Evolutionary conservation across 2,113 vertebrate genomes (phyloP), one percentile per base, ranked within the genome.

Genomic region (Galemys pyrenaicus): DNA sequence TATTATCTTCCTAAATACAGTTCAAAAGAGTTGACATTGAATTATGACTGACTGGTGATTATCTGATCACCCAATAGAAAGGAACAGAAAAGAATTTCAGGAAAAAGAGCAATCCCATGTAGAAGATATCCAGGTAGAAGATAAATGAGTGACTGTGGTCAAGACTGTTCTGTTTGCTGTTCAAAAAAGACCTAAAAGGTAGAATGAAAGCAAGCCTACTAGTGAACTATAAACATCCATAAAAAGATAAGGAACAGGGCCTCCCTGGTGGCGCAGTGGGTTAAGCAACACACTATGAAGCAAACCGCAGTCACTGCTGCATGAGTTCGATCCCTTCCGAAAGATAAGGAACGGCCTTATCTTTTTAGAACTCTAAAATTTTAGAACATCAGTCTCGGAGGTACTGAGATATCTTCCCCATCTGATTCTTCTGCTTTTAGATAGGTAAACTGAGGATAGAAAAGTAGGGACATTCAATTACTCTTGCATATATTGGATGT

Each of bases 351-450:
- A 51, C 24, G 58, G 26, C 3, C 70, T 70, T 89, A n/a, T 86
- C 13, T 82, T 89, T 85, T 89, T 68, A 91, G 39, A 94, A 86
- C 16, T 85, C 60, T 71, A 68, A 82, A 87, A 89, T 74, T n/a
- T 70, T 86, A 71, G 12, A 91, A 70, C 5, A 49, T 3, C 56
- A 20, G 30, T 1, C 13, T 80, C 64, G 12, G 3, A 86, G 22
- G 5, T 46, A n/a, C 44, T 75, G 46, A 94, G 28, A 89, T 2
- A 41, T 71, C 16, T 93, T 83, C 26, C 26, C 68, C 22, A 79
- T 68, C 6, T 35, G 87, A 73, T 11, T 90, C 32, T 70, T 89
- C 54, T 80, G 9, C 28, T 74, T 65, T 74, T 49, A 64, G 28
- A 6, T 80, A 9, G 35, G n/a, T 64, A 91, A 88, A 87, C 0